Conservation (phyloP, 2,888 invertebrate species). For the Parasteatoda lunata region DNA sequence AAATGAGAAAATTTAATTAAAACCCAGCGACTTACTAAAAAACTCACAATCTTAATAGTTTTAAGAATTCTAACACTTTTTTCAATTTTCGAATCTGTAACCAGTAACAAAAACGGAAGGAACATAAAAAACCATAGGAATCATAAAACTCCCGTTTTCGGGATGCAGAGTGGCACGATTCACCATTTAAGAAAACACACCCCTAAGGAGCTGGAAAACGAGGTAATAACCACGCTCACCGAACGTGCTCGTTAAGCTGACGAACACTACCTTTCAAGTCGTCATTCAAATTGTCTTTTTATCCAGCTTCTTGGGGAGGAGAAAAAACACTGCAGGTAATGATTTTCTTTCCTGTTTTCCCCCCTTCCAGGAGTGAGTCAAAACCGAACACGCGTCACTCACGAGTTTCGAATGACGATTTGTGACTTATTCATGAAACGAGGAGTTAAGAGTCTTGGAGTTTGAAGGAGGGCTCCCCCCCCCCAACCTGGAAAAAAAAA, state of each 20-base stretch:
- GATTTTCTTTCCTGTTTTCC: background rate
- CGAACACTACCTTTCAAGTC: background rate
- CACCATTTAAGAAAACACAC: background rate
- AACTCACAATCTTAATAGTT: no score
- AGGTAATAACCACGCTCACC: background rate
- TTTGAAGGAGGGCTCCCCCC: background rate
- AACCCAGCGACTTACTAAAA: no score
- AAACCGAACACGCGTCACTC: conserved; percentile 10
- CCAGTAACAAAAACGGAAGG: no score
- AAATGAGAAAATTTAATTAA: no score
- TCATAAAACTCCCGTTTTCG: background rate
- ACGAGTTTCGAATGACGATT: conserved; percentile 37
- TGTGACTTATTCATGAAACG: conserved; percentile 62
- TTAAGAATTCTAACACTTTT: no score
- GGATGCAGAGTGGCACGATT: conserved; percentile 4
- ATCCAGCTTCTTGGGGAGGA: background rate
- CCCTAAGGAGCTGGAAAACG: background rate
- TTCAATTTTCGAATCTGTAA: no score
- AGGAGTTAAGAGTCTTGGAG: background rate
- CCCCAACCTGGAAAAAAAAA: background rate
- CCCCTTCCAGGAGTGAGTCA: background rate
- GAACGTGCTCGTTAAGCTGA: conserved; percentile 25
- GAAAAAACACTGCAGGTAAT: background rate
- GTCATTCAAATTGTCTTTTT: background rate
- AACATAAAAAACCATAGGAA: no score